These are phyloP conservation scores for Paramacrobiotus metropolitanus DNA, from an alignment of 1,140 invertebrate genomes.

Conservation along the genomic window DNA sequence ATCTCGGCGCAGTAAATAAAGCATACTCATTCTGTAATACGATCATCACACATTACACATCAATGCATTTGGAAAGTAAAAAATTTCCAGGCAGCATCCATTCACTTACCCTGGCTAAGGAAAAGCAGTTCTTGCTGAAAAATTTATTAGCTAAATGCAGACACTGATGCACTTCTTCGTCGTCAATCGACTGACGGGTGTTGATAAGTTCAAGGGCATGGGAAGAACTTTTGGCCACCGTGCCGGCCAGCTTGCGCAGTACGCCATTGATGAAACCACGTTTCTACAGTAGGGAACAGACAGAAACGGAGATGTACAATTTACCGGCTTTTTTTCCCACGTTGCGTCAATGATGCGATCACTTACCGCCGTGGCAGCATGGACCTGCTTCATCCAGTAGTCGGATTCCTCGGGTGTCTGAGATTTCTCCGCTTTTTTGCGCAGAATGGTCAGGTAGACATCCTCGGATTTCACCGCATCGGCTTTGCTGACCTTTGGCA, in stretches of 20 bases:
- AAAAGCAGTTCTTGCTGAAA: slow-evolving; percentile 2
- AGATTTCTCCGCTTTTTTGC: neutral
- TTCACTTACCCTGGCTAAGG: neutral
- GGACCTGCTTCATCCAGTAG: neutral
- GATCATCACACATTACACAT: neutral
- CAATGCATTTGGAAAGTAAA: neutral
- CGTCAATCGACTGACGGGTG: neutral
- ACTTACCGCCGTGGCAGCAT: neutral
- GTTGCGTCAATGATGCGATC: no score
- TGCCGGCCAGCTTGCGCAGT: neutral
- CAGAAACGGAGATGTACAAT: neutral
- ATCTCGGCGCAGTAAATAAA: neutral
- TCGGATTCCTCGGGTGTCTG: neutral
- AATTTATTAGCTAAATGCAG: neutral
- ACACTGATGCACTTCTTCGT: neutral
- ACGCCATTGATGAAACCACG: neutral
- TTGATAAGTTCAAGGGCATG: neutral
- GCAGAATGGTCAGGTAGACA: neutral
- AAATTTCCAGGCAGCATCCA: neutral
- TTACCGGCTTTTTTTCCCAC: no score
- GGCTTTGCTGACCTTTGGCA: neutral
- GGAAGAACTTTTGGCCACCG: neutral
- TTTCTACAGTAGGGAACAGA: neutral
- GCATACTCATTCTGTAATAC: neutral
- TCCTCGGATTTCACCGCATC: neutral